Conservation (phyloP, 2,888 invertebrate genomes). For the Subacronicta megacephala region DNA sequence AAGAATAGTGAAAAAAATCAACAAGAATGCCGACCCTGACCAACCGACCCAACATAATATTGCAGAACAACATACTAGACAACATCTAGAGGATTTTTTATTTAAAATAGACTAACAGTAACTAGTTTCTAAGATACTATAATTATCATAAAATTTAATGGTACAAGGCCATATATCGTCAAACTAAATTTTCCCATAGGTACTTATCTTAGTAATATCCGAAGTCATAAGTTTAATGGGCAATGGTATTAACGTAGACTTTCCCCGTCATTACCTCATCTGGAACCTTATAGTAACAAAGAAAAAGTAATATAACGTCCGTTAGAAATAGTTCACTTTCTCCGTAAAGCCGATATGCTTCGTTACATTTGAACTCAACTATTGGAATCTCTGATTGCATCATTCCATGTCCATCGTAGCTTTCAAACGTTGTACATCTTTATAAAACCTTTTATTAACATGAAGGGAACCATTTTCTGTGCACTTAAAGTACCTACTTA, state of each 20-base stretch:
- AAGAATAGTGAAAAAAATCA: too few relatives aligned
- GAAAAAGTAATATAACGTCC: slow-evolving; percentile 35
- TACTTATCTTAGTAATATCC: slow-evolving; percentile 10
- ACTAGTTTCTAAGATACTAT: too few relatives aligned
- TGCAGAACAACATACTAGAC: too few relatives aligned
- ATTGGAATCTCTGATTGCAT: slow-evolving; percentile 56
- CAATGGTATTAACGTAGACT: slow-evolving; percentile 17
- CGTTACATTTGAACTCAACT: slow-evolving; percentile 58
- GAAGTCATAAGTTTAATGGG: slow-evolving; percentile 20
- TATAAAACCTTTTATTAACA: too few relatives aligned
- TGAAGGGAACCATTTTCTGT: too few relatives aligned
- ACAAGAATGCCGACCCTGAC: too few relatives aligned
- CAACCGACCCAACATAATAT: too few relatives aligned
- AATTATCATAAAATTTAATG: neutral
- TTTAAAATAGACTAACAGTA: too few relatives aligned
- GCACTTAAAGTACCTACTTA: too few relatives aligned
- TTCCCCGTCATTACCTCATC: slow-evolving; percentile 27
- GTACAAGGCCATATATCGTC: neutral
- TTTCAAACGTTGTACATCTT: slow-evolving; percentile 11
- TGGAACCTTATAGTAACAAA: slow-evolving; percentile 24
- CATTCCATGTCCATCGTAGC: slow-evolving; percentile 41
- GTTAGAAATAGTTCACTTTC: slow-evolving; percentile 55
- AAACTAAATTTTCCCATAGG: slow-evolving; percentile 13
- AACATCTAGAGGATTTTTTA: too few relatives aligned
- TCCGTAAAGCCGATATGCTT: slow-evolving; percentile 54